Evolutionary conservation across 1,140 invertebrate genomes (phyloP).

Genomic region (Atta texana): DNA sequence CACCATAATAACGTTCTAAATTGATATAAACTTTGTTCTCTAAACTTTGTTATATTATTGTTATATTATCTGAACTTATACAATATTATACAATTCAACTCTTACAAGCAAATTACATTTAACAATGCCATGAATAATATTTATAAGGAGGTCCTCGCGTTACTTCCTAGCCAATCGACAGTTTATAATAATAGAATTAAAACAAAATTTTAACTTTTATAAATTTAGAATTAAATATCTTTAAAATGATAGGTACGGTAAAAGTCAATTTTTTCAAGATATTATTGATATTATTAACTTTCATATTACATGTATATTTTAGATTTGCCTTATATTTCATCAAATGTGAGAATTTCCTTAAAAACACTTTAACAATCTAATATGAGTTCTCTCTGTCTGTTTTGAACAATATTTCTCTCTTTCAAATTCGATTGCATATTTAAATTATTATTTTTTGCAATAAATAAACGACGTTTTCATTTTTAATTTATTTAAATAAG

Average conservation of each 20-base stretch:
- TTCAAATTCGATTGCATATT: not conserved
- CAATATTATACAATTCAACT: not conserved
- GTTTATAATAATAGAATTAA: too few species aligned
- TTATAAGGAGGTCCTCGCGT: too few species aligned
- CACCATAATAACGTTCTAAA: constrained; percentile 45
- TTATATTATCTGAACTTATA: constrained; percentile 2
- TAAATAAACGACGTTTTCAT: not conserved
- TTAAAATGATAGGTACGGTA: too few species aligned
- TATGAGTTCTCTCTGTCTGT: not conserved
- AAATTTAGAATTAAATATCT: too few species aligned
- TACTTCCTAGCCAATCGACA: too few species aligned
- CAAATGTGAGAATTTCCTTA: not conserved
- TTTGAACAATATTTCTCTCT: not conserved
- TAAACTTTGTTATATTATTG: constrained; percentile 15
- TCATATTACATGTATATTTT: too few species aligned
- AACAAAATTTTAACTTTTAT: too few species aligned
- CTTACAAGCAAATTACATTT: not conserved
- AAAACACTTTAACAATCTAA: constrained; percentile 16
- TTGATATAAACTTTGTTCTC: constrained; percentile 36
- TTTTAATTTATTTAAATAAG: not conserved
- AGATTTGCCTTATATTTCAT: too few species aligned
- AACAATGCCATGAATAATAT: not conserved
- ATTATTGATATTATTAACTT: too few species aligned
- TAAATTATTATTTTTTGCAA: constrained; percentile 10
- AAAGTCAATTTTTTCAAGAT: too few species aligned